Evolutionary conservation across 2,797 vertebrate species (phyloP), one percentile per base, ranked within the genome.

Genomic region (Erpetoichthys calabaricus): DNA sequence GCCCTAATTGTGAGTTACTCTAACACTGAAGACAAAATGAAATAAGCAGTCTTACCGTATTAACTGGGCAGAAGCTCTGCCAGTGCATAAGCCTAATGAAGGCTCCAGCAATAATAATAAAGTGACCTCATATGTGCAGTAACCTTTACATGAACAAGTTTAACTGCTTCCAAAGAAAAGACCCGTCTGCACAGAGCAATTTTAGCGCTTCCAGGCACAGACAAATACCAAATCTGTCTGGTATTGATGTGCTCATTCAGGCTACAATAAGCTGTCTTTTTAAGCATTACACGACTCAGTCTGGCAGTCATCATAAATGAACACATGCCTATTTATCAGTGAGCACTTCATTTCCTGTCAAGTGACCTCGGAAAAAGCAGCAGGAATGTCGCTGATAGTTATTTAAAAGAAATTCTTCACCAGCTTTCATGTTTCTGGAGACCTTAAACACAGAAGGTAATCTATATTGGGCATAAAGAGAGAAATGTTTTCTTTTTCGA

Each of bases 321-420:
- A 58, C 41, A 53, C 63, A 64, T 50, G 5, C 51, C 53, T 58
- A 55, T 45, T 54, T 61, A 60, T 53, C 45, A 54, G 42, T 54
- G 5, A 42, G 9, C 53, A 42, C 25, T 42, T 10, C 44, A 65
- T 59, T 71, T 65, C 59, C 65, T 67, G 57, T 66, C 57, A 68
- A 61, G 51, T 65, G 58, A 56, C 57, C 9, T 43, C 47, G 44
- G 42, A 55, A 47, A 47, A 63, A 63, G 49, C 43, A 51, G 51
- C 42, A 8, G 53, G 59, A 47, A 8, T 58, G 9, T 59, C 50
- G 56, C 47, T 47, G 57, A 25, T 53, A 53, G 7, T 53, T 6
- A n/a, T 53, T 53, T 54, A 8, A 54, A 41, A 54, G 53, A 42
- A 42, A 42, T 44, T 54, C 8, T 54, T 54, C 41, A 9, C 53